Evolutionary conservation across 2,797 vertebrate species (phyloP), one percentile per base, ranked within the genome.

Genomic region (Pseudomugil gertrudae): DNA sequence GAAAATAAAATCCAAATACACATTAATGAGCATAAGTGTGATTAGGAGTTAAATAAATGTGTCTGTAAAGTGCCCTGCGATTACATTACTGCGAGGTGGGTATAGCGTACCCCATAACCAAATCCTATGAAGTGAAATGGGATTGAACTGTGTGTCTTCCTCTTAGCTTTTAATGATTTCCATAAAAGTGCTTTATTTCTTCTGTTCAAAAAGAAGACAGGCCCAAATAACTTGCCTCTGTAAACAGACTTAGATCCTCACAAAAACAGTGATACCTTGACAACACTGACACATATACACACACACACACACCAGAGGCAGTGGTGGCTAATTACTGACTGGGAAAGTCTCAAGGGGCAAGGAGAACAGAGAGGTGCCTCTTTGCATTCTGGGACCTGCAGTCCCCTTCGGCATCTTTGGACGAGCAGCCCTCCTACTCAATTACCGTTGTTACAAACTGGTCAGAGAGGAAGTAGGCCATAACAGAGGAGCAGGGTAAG

Each of bases 391-490:
- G 78, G 84, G 86, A 88, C 83, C 82, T 86, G 75, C 75, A 75
- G 67, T 76, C 72, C 79, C 87, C 81, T 64, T 32, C 36, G 60
- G 90, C 83, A 67, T 76, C 9, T 47, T 59, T 74, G 80, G 80
- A 88, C 85, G 82, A 79, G 78, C 59, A 64, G 77, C 70, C 80
- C 81, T 86, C 75, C 76, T 77, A 80, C 75, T 89, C 85, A 87
- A 88, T 92, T 88, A 89, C 70, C n/a, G 9, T n/a, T 33, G 50
- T 72, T 81, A 69, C 63, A 72, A 76, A 66, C 63, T 75, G 72
- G 70, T 87, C 74, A 40, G 60, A 40, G 53, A 87, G 76, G 84
- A 92, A 89, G 87, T 92, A 92, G 88, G 91, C 68, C 88, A 92
- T 45, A 76, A 69, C 64, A 61, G 72, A 77, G 62, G 61, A 75